These are phyloP conservation scores for Bolborhynchus lineola DNA, from an alignment of 2,113 vertebrate genomes.

Conservation along the genomic window DNA sequence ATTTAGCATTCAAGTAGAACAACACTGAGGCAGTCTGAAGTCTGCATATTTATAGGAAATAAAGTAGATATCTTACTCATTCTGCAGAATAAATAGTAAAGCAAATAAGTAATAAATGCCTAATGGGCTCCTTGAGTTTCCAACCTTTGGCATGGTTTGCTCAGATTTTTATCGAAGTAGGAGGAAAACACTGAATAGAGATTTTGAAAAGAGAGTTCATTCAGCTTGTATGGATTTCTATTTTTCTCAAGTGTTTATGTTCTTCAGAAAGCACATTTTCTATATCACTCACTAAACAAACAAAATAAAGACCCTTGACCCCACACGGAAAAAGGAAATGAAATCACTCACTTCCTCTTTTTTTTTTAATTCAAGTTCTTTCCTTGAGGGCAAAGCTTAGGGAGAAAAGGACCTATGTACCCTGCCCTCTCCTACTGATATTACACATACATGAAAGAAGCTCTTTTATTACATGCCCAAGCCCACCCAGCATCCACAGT, in stretches of 20 bases:
- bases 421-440: background rate
- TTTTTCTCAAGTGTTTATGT: background rate
- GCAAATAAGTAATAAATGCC: background rate
- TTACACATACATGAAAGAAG: background rate
- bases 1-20: background rate
- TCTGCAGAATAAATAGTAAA: background rate
- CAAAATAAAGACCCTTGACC: conserved; percentile 30
- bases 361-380: conserved; percentile 26
- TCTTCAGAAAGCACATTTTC: conserved; percentile 14
- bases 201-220: background rate
- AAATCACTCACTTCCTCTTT: conserved; percentile 20
- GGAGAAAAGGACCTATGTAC: background rate
- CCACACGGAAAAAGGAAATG: background rate
- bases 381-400: background rate
- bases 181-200: background rate
- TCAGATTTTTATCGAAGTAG: background rate
- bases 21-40: background rate
- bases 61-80: background rate
- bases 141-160: background rate
- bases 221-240: background rate
- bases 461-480: background rate
- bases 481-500: background rate
- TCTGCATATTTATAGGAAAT: background rate
- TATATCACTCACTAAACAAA: background rate
- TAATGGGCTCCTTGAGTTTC: background rate